Conservation (phyloP, 2,113 vertebrate species). For the Cathartes aura region DNA sequence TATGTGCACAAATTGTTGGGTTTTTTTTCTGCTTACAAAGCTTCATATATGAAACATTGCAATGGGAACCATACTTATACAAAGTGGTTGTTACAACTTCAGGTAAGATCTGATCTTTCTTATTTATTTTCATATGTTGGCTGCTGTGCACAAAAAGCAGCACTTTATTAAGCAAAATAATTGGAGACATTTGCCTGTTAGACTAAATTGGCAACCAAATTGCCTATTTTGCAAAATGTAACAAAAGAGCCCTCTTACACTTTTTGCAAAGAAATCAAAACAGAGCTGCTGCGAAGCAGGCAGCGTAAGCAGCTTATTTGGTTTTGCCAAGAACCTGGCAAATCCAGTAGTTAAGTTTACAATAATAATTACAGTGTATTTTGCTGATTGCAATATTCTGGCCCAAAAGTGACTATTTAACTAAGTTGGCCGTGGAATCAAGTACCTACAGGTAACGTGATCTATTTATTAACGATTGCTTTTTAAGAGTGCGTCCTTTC, state of each 20-base stretch:
- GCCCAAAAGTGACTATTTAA: slow-evolving; percentile 13
- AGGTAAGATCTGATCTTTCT: not conserved
- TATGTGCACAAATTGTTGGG: not conserved
- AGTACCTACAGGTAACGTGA: not conserved
- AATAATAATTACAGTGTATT: slow-evolving; percentile 15
- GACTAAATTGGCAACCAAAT: not conserved
- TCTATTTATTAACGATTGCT: not conserved
- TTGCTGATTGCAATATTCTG: slow-evolving; percentile 11
- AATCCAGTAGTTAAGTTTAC: slow-evolving; percentile 36
- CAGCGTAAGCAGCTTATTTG: not conserved
- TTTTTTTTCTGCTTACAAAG: not conserved
- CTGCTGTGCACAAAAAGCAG: not conserved
- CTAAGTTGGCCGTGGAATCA: not conserved
- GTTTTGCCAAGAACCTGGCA: slow-evolving; percentile 41
- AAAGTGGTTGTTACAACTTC: not conserved
- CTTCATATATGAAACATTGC: not conserved
- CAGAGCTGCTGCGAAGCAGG: not conserved
- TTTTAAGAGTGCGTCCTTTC: not conserved
- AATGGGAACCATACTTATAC: not conserved
- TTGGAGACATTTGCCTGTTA: not conserved
- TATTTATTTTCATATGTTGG: not conserved
- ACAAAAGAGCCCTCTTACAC: not conserved
- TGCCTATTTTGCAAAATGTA: not conserved
- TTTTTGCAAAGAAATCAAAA: slow-evolving; percentile 7
- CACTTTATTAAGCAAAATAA: slow-evolving; percentile 25